Conservation (phyloP, 2,113 vertebrate genomes). For the Redunca redunca region DNA sequence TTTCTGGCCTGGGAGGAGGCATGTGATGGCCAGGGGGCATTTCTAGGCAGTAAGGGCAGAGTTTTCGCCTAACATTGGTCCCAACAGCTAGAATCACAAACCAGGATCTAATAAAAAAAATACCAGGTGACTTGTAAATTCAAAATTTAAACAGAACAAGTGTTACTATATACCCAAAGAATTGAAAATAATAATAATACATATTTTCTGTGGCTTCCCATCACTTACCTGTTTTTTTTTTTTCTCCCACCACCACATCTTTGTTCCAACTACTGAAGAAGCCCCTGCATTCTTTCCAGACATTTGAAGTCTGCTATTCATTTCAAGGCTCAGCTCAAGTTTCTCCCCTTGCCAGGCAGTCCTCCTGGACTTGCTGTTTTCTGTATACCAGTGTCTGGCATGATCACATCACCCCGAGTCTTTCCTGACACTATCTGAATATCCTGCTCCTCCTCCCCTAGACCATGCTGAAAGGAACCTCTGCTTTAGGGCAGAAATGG, state of each 20-base stretch:
- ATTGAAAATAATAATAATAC: not conserved
- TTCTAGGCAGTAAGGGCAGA: not conserved
- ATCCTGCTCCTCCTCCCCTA: not conserved
- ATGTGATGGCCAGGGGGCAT: not conserved
- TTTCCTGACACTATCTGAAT: not conserved
- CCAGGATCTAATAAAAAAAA: not conserved
- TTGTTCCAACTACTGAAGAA: not conserved
- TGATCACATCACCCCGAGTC: rapidly evolving
- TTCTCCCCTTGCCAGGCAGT: not conserved
- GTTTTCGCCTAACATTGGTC: not conserved
- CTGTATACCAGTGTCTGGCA: not conserved
- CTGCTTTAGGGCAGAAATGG: not conserved
- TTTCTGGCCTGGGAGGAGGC: not conserved
- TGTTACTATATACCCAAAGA: not conserved
- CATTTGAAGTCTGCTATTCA: not conserved
- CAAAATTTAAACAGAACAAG: not conserved
- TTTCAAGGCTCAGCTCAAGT: not conserved
- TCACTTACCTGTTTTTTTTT: not conserved
- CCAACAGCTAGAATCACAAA: not conserved
- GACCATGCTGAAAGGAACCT: not conserved
- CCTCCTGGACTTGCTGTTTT: not conserved
- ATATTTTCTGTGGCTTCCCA: not conserved
- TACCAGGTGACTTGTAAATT: not conserved
- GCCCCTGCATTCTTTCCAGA: not conserved
- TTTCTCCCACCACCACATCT: not conserved